These are phyloP conservation scores for Notospermus geniculatus DNA, from an alignment of 1,140 invertebrate genomes.

Conservation along the genomic window DNA sequence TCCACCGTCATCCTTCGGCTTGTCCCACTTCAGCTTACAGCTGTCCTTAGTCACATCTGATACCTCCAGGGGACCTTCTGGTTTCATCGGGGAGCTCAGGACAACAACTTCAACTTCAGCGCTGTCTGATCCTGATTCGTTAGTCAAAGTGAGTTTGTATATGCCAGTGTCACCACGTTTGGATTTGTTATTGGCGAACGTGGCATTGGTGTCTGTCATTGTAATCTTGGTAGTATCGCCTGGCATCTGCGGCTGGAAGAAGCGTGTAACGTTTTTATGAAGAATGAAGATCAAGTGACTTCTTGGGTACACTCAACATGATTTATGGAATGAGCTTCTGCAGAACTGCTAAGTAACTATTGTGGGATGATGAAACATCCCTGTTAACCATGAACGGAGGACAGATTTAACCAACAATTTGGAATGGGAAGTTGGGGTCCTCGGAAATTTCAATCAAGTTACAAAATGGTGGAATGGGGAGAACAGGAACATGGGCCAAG, in stretches of 20 bases:
- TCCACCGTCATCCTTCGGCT: constrained; percentile 97
- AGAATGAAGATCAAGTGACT: too few species aligned
- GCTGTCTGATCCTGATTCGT: constrained; percentile 82
- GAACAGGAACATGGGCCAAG: too few species aligned
- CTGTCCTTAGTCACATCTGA: constrained; percentile 93
- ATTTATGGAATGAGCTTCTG: too few species aligned
- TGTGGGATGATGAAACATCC: too few species aligned
- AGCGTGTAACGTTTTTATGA: neutral
- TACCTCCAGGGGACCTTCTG: constrained; percentile 91
- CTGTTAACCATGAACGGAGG: too few species aligned
- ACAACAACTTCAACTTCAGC: constrained; percentile 90
- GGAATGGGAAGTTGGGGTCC: too few species aligned
- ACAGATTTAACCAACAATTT: too few species aligned
- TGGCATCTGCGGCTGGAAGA: neutral
- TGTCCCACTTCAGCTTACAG: constrained; percentile 93
- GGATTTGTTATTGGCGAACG: constrained; percentile 62
- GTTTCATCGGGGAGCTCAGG: constrained; percentile 68
- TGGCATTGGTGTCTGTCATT: constrained; percentile 31
- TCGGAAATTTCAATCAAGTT: too few species aligned
- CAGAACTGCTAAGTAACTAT: too few species aligned
- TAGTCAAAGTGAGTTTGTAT: constrained; percentile 85
- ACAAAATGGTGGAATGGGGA: too few species aligned
- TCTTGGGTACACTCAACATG: too few species aligned
- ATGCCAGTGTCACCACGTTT: constrained; percentile 85
- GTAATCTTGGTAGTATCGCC: constrained; percentile 32